Percentiles rank a stretch among this genome's conserved stretches.
Conservation (phyloP, 2,888 invertebrate genomes). For the Drosophila subsilvestris region DNA sequence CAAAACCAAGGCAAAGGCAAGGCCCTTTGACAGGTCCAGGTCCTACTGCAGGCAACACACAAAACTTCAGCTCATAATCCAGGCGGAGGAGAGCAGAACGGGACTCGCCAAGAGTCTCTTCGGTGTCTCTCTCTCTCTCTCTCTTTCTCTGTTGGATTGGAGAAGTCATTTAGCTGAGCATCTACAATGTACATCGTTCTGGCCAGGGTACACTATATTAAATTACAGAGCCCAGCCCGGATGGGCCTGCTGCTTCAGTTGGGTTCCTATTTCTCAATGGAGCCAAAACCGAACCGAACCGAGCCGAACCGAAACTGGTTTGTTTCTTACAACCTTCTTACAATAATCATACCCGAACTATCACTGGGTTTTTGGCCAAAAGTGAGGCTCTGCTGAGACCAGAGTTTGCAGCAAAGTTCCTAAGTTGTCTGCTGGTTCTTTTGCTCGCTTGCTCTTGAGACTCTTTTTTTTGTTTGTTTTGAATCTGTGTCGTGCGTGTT, state of each 20-base stretch:
- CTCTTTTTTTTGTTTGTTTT: background rate
- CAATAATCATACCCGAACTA: constrained; percentile 60
- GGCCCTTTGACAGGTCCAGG: constrained; percentile 41
- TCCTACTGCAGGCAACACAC: constrained; percentile 2
- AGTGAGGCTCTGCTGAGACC: constrained; percentile 3
- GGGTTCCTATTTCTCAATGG: constrained; percentile 68
- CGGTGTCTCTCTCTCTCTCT: no score
- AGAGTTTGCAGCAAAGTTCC: background rate
- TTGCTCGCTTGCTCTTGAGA: constrained; percentile 1
- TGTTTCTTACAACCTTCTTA: constrained; percentile 70
- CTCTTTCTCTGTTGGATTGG: constrained; percentile 51
- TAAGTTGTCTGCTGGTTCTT: no score
- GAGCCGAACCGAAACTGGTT: no score
- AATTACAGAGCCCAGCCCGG: constrained; percentile 68
- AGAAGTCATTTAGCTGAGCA: constrained; percentile 80
- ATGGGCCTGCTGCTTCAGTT: constrained; percentile 45
- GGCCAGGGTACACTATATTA: constrained; percentile 69
- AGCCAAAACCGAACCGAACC: constrained; percentile 59
- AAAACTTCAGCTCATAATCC: background rate
- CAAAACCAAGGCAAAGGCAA: constrained; percentile 35
- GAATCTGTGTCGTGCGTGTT: constrained; percentile 60
- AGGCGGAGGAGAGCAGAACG: background rate
- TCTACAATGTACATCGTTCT: constrained; percentile 72
- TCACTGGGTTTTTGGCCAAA: constrained; percentile 42
- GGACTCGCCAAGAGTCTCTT: constrained; percentile 30